Conservation (phyloP, 2,113 vertebrate genomes). For the Channa argus region DNA sequence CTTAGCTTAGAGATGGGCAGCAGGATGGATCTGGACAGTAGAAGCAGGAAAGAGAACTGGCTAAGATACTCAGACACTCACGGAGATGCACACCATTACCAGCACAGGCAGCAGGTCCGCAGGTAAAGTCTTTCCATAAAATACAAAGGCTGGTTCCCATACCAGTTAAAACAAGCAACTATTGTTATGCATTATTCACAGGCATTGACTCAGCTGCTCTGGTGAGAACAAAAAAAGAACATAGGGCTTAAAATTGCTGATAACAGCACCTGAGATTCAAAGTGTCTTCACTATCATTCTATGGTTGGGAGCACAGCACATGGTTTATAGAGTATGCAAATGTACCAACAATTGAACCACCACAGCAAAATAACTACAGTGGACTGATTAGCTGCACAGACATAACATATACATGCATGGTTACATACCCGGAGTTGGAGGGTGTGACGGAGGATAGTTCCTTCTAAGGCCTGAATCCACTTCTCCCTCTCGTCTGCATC, state of each 20-base stretch:
- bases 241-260: not conserved
- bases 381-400: not conserved
- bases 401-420: not conserved
- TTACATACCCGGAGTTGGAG: conserved; percentile 91
- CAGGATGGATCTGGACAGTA: conserved; percentile 21
- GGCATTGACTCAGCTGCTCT: not conserved
- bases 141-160: not conserved
- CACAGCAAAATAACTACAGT: not conserved
- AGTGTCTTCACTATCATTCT: not conserved
- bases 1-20: conserved; percentile 11
- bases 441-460: conserved; percentile 97
- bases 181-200: not conserved
- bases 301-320: not conserved
- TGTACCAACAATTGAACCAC: too few relatives aligned
- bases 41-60: not conserved
- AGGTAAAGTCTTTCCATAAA: conserved; percentile 5
- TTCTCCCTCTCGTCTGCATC: conserved; percentile 99
- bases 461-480: conserved; percentile 99
- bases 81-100: not conserved
- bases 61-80: not conserved
- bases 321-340: conserved; percentile 5
- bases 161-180: not conserved
- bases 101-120: not conserved
- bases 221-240: not conserved
- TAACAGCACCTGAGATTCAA: conserved; percentile 9